Percentiles rank a stretch among this genome's conserved stretches.
Conservation (phyloP, 2,888 invertebrate genomes). For the Archips xylosteana region DNA sequence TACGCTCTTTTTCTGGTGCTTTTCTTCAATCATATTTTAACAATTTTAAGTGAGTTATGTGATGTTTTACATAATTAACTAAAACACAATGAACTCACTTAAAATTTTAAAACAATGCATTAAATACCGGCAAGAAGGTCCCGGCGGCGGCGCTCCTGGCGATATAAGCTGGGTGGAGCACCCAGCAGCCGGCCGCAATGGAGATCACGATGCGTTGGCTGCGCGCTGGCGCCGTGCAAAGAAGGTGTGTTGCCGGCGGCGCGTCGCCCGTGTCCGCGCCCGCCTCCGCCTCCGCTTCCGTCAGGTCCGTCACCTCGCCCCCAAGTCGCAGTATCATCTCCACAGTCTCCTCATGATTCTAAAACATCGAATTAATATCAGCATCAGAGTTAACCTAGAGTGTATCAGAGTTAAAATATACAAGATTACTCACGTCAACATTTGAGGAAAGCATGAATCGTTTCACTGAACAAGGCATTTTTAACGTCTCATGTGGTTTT, state of each 20-base stretch:
- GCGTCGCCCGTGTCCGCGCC: slow-evolving; percentile 62
- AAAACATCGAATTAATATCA: background rate
- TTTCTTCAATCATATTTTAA: no score
- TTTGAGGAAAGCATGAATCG: slow-evolving; percentile 81
- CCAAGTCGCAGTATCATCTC: slow-evolving; percentile 86
- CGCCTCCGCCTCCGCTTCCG: slow-evolving; percentile 53
- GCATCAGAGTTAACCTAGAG: background rate
- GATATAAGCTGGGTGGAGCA: slow-evolving; percentile 92
- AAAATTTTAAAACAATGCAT: no score
- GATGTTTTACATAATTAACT: no score
- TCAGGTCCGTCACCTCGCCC: slow-evolving; percentile 82
- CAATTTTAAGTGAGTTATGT: no score
- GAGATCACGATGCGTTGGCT: slow-evolving; percentile 96
- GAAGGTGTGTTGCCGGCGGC: slow-evolving; percentile 88
- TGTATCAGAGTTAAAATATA: background rate
- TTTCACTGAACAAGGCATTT: slow-evolving; percentile 49
- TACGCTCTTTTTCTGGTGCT: no score
- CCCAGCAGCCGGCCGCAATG: slow-evolving; percentile 95
- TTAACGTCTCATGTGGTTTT: background rate
- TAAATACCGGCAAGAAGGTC: slow-evolving; percentile 87
- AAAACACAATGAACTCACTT: no score
- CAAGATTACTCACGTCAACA: slow-evolving; percentile 70
- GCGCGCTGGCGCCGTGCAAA: slow-evolving; percentile 90
- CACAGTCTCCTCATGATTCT: slow-evolving; percentile 84
- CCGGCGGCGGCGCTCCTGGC: slow-evolving; percentile 87